These are phyloP conservation scores for Anguilla obscura DNA, from an alignment of 2,797 vertebrate species.

Conservation along the genomic window DNA sequence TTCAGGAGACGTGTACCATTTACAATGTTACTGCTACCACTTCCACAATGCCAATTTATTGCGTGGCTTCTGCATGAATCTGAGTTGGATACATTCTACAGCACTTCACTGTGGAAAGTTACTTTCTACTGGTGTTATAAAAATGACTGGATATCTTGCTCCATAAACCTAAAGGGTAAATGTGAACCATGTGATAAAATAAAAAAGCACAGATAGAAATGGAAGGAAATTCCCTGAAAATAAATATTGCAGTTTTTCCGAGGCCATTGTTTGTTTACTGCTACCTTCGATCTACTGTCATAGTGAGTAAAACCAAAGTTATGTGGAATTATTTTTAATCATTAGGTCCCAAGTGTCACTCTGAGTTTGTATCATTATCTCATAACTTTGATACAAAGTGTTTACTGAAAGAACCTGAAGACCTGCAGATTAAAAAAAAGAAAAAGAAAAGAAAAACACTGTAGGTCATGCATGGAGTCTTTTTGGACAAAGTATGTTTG, in stretches of 20 bases:
- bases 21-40: constrained; percentile 22
- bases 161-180: constrained; percentile 70
- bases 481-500: constrained; percentile 73
- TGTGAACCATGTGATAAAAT: constrained; percentile 58
- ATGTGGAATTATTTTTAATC: constrained; percentile 78
- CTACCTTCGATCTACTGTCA: constrained; percentile 85
- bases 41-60: constrained; percentile 62
- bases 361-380: constrained; percentile 52
- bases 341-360: constrained; percentile 72
- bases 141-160: constrained; percentile 75
- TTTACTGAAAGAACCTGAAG: constrained; percentile 84
- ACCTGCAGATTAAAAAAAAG: constrained; percentile 73
- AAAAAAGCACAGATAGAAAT: constrained; percentile 77
- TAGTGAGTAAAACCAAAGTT: constrained; percentile 84
- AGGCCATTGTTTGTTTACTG: constrained; percentile 71
- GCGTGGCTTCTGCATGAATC: constrained; percentile 64
- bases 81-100: constrained; percentile 69
- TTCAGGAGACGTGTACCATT: constrained; percentile 55
- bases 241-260: constrained; percentile 75
- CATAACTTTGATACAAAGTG: constrained; percentile 63
- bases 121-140: constrained; percentile 66
- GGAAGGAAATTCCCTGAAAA: constrained; percentile 65
- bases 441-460: constrained; percentile 64
- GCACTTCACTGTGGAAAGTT: constrained; percentile 70
- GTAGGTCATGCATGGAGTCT: constrained; percentile 83